phyloP scores from a whole-genome alignment of 2,888 invertebrate genomes.

The Lottia scabra region DNA sequence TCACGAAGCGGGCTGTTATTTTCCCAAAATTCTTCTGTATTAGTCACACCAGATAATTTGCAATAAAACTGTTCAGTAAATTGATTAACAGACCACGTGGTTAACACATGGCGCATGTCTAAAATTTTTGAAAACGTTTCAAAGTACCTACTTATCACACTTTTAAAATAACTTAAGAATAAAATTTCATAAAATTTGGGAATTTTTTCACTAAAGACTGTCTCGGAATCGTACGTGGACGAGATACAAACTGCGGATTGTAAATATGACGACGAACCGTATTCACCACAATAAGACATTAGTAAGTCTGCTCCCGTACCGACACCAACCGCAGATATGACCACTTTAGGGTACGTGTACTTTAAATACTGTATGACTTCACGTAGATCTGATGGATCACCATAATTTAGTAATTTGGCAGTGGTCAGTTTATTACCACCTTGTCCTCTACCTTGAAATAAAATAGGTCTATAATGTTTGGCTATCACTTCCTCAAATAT shows the following conservation, averaged over 20 bases:
- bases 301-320: conserved; percentile 57
- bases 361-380: conserved; percentile 56
- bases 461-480: conserved; percentile 53
- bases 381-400: conserved; percentile 59
- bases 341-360: conserved; percentile 42
- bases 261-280: conserved; percentile 55
- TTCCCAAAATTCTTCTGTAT: conserved; percentile 60
- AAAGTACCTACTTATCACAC: conserved; percentile 45
- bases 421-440: conserved; percentile 54
- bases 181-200: conserved; percentile 44
- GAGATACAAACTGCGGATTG: conserved; percentile 56
- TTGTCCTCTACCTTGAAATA: conserved; percentile 60
- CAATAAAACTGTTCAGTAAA: conserved; percentile 50
- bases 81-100: conserved; percentile 38
- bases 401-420: conserved; percentile 53
- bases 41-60: conserved; percentile 39
- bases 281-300: conserved; percentile 63
- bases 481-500: conserved; percentile 44
- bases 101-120: conserved; percentile 41
- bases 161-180: conserved; percentile 45
- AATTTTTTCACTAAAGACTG: conserved; percentile 15
- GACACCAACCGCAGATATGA: conserved; percentile 51
- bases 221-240: conserved; percentile 38
- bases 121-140: conserved; percentile 42
- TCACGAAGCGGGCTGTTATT: conserved; percentile 60